A percentile compares a stretch with the other conserved stretches of the same genome.
Evolutionary conservation across 2,797 vertebrate species (phyloP).

Genomic region (Phrynocephalus guinanensis): DNA sequence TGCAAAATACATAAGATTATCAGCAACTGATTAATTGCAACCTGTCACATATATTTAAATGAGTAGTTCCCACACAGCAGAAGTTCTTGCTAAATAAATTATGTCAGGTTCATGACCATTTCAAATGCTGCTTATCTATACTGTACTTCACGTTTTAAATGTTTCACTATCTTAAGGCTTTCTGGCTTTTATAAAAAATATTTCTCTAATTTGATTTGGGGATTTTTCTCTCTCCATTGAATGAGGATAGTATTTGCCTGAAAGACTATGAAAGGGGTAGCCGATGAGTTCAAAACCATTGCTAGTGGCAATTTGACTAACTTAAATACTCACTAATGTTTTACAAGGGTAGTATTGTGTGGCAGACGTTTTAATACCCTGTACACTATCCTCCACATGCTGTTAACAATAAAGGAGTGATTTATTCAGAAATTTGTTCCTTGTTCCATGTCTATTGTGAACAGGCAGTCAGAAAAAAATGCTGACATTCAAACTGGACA

Average conservation of each 20-base stretch:
- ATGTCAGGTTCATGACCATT: not conserved
- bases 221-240: not conserved
- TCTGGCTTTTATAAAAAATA: not conserved
- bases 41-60: not conserved
- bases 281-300: not conserved
- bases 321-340: slow-evolving; percentile 18
- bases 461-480: not conserved
- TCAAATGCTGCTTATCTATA: not conserved
- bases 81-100: not conserved
- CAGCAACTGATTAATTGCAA: not conserved
- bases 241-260: not conserved
- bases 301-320: not conserved
- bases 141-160: not conserved
- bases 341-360: not conserved
- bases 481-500: slow-evolving; percentile 12
- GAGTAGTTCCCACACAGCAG: not conserved
- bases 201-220: too few relatives aligned
- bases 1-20: not conserved
- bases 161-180: not conserved
- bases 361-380: not conserved
- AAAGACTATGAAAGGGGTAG: not conserved
- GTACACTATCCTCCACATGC: not conserved
- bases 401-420: slow-evolving; percentile 22
- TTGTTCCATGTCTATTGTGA: slow-evolving; percentile 18
- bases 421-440: slow-evolving; percentile 11